These are phyloP conservation scores for Apotomis betuletana DNA, from an alignment of 2,888 invertebrate species.

Conservation along the genomic window DNA sequence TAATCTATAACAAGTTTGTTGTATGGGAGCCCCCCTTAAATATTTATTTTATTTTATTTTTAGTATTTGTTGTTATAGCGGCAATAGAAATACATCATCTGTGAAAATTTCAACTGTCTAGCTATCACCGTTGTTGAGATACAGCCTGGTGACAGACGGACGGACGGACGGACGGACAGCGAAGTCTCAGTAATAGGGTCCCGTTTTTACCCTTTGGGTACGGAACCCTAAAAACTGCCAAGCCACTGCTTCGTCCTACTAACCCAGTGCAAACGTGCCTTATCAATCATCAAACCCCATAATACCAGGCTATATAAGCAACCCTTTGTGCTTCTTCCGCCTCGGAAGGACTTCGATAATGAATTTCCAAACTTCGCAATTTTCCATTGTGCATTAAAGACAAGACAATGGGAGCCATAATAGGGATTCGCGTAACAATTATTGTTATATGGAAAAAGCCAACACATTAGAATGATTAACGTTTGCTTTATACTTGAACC, in stretches of 20 bases:
- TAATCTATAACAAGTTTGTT: too few relatives aligned
- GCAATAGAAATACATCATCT: too few relatives aligned
- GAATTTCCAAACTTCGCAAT: slow-evolving; percentile 18
- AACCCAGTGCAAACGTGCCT: slow-evolving; percentile 11
- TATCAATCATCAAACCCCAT: slow-evolving; percentile 14
- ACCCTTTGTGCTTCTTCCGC: slow-evolving; percentile 14
- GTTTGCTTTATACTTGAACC: neutral
- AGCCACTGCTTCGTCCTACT: neutral
- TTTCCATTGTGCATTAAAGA: slow-evolving; percentile 8
- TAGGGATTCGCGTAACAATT: neutral
- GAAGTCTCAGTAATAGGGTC: too few relatives aligned
- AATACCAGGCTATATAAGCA: slow-evolving; percentile 12
- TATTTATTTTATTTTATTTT: too few relatives aligned
- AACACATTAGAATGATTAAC: neutral
- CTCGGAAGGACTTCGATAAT: slow-evolving; percentile 8
- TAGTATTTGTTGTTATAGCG: too few relatives aligned
- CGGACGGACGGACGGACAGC: too few relatives aligned
- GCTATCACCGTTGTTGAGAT: too few relatives aligned
- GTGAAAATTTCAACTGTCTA: too few relatives aligned
- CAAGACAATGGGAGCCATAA: slow-evolving; percentile 12
- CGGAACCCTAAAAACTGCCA: too few relatives aligned
- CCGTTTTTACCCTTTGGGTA: too few relatives aligned
- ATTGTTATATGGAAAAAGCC: neutral
- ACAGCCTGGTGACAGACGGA: too few relatives aligned
- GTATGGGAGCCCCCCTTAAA: too few relatives aligned